Evolutionary conservation across 1,140 invertebrate genomes (phyloP), one percentile per base, ranked within the genome.

Genomic region (Drosophila kepulauana): DNA sequence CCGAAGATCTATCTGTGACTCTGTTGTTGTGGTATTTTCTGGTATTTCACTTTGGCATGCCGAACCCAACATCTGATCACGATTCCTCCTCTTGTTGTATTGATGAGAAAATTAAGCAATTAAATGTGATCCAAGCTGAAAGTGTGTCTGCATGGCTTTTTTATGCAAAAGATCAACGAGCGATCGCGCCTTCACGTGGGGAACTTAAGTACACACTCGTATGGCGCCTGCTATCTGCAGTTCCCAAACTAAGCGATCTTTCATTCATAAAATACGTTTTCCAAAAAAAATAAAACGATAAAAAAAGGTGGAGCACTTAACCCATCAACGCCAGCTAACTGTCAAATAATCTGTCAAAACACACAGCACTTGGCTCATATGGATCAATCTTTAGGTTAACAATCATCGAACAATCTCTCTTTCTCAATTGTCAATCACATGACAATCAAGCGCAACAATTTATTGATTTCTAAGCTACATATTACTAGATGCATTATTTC

Each of bases 31-130:
- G 45, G 35, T 70, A 54, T 56, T 70, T 46, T 70, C 68, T 71
- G 59, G 45, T 57, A 59, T 76, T 65, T 72, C 38, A n/a, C 52
- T 76, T 61, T 63, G 41, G 52, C 71, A 66, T 77, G 69, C 30
- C 51, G 51, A 85, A 81, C 30, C 51, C 43, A 85, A 81, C 77
- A 80, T 85, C 67, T 79, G 79, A 82, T 87, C 82, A 88, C 82
- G 84, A 82, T 52, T 65, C 66, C 45, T 65, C 66, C 64, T 49
- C 45, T 33, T 66, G 20, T 84, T 10, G 65, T 61, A 67, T 75
- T 74, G 74, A 79, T 81, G 70, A 75, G 78, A 85, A 89, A 89
- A 89, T 85, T 66, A 89, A 89, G 85, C 78, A 79, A 89, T 89
- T 89, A 89, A 41, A 75, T 78, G 43, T 64, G 51, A 70, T 43